Conservation (phyloP, 1,140 invertebrate genomes). For the Zophobas morio region DNA sequence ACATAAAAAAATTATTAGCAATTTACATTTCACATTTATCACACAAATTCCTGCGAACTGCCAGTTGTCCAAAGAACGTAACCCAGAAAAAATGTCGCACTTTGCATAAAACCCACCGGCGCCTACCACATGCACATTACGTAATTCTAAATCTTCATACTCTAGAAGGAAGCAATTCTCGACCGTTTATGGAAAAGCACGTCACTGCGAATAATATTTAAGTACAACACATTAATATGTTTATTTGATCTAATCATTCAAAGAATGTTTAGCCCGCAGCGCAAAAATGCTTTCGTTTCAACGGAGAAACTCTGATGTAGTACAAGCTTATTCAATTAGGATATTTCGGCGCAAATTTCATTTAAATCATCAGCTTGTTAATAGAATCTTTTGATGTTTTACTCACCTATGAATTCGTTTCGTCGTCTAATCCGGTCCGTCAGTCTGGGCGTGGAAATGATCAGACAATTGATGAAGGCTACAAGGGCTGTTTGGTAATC, state of each 20-base stretch:
- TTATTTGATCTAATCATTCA: constrained; percentile 13
- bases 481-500: constrained; percentile 93
- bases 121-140: constrained; percentile 11
- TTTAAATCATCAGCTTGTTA: not conserved
- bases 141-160: constrained; percentile 18
- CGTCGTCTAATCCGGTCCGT: constrained; percentile 89
- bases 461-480: constrained; percentile 96
- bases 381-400: not conserved
- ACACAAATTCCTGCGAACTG: no score
- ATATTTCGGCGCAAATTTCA: not conserved
- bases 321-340: constrained; percentile 15
- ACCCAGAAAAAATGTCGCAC: not conserved
- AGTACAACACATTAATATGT: constrained; percentile 13
- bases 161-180: constrained; percentile 27
- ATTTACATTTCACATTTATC: no score
- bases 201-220: constrained; percentile 25
- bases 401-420: constrained; percentile 94
- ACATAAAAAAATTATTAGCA: no score
- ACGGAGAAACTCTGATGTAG: constrained; percentile 21
- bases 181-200: constrained; percentile 20
- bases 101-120: constrained; percentile 1
- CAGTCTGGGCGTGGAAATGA: constrained; percentile 90
- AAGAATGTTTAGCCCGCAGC: constrained; percentile 9
- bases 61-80: no score
- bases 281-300: constrained; percentile 21